A percentile compares a stretch with the other conserved stretches of the same genome.
Evolutionary conservation across 2,797 vertebrate genomes (phyloP).

Genomic region (Micropoecilia bifurca): DNA sequence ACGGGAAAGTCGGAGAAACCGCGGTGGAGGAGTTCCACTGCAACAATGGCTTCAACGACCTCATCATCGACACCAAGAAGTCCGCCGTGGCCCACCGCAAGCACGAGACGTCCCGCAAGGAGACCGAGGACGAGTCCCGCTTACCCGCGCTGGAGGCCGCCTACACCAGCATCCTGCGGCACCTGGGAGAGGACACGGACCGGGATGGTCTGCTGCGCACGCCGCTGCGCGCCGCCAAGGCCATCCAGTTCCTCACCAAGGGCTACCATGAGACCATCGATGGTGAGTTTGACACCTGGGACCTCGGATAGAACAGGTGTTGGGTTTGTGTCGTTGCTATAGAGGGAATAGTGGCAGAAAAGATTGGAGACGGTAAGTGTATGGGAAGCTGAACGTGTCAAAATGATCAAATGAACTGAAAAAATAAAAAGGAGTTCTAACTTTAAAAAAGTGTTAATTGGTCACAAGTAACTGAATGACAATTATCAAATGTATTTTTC

Average conservation of each 20-base stretch:
- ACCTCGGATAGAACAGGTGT: not conserved
- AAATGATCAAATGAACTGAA: no score
- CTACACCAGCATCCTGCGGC: slow-evolving; percentile 82
- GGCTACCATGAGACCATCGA: slow-evolving; percentile 85
- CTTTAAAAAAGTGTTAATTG: no score
- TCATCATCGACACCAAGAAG: slow-evolving; percentile 71
- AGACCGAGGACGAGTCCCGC: slow-evolving; percentile 64
- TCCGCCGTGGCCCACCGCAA: slow-evolving; percentile 50
- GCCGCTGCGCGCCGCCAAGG: slow-evolving; percentile 84
- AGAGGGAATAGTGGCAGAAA: not conserved
- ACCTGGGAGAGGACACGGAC: slow-evolving; percentile 84
- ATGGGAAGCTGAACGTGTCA: no score
- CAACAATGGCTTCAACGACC: slow-evolving; percentile 68
- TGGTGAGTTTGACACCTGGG: slow-evolving; percentile 73
- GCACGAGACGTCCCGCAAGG: slow-evolving; percentile 73
- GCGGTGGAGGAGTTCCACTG: slow-evolving; percentile 67
- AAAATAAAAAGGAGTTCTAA: no score
- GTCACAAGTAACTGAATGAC: no score
- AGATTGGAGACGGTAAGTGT: not conserved
- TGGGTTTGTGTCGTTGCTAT: not conserved
- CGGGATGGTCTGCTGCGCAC: slow-evolving; percentile 85
- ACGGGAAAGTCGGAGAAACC: slow-evolving; percentile 52
- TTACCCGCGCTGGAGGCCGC: slow-evolving; percentile 78
- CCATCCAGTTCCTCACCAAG: slow-evolving; percentile 89
- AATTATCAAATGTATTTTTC: no score